Base-by-base conservation (phyloP, 2,113 vertebrate genomes). In the Aegotheles bennettii region DNA sequence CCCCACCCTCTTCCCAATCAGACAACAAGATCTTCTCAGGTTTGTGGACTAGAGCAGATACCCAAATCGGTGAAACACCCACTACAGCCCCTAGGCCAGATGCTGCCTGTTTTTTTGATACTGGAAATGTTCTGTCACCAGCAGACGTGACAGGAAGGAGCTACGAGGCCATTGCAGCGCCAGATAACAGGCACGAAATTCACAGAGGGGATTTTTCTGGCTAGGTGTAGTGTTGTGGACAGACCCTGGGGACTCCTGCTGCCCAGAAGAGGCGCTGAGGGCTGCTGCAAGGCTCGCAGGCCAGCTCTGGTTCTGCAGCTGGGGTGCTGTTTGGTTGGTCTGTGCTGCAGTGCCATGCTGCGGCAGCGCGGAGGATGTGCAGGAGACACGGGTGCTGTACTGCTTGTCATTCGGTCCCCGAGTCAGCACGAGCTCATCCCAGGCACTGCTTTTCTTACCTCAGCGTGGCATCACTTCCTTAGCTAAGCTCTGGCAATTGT, bases 241-340 rank as follows among this genome's bases (percentile, higher is more conserved):
- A 6, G 36, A 50, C 6, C 9, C 17, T 57, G n/a, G 17, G n/a
- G 20, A 13, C 19, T 76, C 14, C 19, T 36, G 63, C 14, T 64
- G 33, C 16, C 20, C 29, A 29, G 40, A 35, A 40, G 36, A 31
- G 36, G 16, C 0, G 4, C 16, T 51, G 38, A 59, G 21, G 16
- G 48, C 36, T 1, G 1, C 24, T 8, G 13, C 15, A 29, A 8
- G 12, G 14, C 56, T 63, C 1, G 0, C 60, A 26, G 12, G 25
- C 17, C 25, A 31, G 12, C 24, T 43, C 42, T 51, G 17, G 16
- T 35, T 73, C 59, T n/a, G 35, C 23, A 60, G 5, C 13, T 13
- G 11, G 10, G 16, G 33, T 42, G 3, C 18, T 6, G 12, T 45
- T 17, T n/a, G 10, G 19, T 38, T 61, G 24, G 2, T 8, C 23